These are phyloP conservation scores for Pseudochaenichthys georgianus DNA, from an alignment of 2,797 vertebrate species.

Conservation along the genomic window DNA sequence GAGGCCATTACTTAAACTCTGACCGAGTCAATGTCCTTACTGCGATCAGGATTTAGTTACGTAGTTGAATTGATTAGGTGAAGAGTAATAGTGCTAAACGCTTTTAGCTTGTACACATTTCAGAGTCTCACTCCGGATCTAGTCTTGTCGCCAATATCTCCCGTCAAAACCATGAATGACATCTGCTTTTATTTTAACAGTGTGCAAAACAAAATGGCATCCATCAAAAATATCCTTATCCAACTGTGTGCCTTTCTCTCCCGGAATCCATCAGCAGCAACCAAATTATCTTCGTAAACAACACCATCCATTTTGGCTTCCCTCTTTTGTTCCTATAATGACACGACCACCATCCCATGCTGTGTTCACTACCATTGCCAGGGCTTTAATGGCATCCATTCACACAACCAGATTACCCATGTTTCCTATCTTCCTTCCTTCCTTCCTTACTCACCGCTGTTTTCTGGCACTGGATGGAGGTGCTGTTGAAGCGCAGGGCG, in stretches of 20 bases:
- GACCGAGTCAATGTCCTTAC: slow-evolving; percentile 48
- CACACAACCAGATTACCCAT: not conserved
- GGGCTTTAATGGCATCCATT: not conserved
- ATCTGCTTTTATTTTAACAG: slow-evolving; percentile 15
- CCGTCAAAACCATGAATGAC: not conserved
- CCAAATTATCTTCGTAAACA: not conserved
- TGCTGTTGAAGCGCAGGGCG: slow-evolving; percentile 97
- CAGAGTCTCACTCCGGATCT: not conserved
- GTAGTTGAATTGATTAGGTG: slow-evolving; percentile 50
- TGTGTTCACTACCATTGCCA: slow-evolving; percentile 6
- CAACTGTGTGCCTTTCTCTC: slow-evolving; percentile 1
- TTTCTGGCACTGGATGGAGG: slow-evolving; percentile 98
- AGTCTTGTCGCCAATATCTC: not conserved
- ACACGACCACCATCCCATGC: not conserved
- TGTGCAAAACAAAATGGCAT: not conserved
- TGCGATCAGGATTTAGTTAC: slow-evolving; percentile 61
- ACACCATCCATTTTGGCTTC: not conserved
- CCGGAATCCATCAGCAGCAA: not conserved
- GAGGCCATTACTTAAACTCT: slow-evolving; percentile 66
- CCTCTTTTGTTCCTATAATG: not conserved
- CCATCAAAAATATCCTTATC: not conserved
- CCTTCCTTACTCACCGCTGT: slow-evolving; percentile 88
- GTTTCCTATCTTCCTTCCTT: not conserved
- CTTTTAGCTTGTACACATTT: slow-evolving; percentile 23
- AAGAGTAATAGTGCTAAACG: slow-evolving; percentile 35